These are phyloP conservation scores for Poecile atricapillus DNA, from an alignment of 2,113 vertebrate species.

Conservation along the genomic window DNA sequence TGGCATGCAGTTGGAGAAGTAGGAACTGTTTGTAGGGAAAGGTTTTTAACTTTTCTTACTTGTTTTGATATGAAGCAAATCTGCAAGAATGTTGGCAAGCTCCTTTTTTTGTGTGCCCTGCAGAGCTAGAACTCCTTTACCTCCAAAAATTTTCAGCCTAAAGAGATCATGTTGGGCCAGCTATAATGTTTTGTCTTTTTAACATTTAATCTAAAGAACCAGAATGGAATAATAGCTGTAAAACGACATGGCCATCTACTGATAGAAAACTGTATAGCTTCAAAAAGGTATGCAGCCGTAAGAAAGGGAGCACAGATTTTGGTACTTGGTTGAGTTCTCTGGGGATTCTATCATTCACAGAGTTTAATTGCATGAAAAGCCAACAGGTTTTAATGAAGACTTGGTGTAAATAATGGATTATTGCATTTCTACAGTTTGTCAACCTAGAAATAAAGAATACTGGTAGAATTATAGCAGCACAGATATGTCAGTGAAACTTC, in stretches of 20 bases:
- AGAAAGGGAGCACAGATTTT: background rate
- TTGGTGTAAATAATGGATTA: background rate
- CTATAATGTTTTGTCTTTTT: background rate
- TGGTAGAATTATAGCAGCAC: background rate
- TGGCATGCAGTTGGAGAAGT: background rate
- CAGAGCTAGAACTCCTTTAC: background rate
- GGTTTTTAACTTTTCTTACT: background rate
- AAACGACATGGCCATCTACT: conserved; percentile 37
- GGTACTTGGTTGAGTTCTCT: background rate
- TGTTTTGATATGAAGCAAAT: background rate
- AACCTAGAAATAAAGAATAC: background rate
- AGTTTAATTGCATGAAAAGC: background rate
- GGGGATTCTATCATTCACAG: background rate
- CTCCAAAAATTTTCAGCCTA: background rate
- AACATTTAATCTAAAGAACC: background rate
- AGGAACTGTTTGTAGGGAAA: background rate
- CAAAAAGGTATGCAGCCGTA: background rate
- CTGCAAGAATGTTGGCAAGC: background rate
- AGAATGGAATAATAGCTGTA: background rate
- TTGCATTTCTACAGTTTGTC: background rate
- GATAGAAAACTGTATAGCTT: conserved; percentile 12
- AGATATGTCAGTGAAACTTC: background rate
- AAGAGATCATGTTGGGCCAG: background rate
- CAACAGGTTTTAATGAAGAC: background rate
- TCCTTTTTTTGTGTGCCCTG: background rate